A percentile compares a stretch with the other conserved stretches of the same genome.
Evolutionary conservation across 2,113 vertebrate species (phyloP).

Genomic region (Odontophorus gujanensis): DNA sequence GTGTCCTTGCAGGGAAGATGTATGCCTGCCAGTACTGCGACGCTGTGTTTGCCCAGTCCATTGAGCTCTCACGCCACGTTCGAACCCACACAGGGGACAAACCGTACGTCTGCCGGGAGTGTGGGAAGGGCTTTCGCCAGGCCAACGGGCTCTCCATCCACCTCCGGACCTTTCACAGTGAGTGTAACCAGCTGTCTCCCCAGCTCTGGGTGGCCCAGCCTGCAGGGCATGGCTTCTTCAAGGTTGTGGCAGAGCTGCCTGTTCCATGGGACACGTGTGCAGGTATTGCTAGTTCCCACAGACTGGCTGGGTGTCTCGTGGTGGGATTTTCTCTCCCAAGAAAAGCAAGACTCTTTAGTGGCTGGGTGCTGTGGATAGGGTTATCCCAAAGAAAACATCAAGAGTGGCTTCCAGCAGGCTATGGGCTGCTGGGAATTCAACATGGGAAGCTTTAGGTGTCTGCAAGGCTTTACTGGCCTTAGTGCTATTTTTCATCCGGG

Average conservation of each 20-base stretch:
- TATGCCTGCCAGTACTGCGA: conserved; percentile 90
- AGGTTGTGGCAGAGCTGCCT: neutral
- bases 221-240: accelerated
- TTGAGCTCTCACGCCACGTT: conserved; percentile 88
- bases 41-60: conserved; percentile 88
- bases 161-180: conserved; percentile 89
- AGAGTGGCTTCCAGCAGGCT: neutral
- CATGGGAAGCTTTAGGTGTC: accelerated
- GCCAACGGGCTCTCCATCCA: conserved; percentile 90
- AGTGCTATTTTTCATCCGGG: neutral
- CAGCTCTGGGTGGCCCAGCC: neutral
- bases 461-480: neutral
- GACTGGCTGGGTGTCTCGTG: neutral
- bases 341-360: neutral
- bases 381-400: neutral
- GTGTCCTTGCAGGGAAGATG: conserved; percentile 85
- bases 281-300: neutral
- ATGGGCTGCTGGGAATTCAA: neutral
- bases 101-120: conserved; percentile 88
- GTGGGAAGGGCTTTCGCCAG: conserved; percentile 91
- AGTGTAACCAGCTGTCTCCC: conserved; percentile 32
- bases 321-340: neutral
- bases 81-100: conserved; percentile 90
- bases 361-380: neutral
- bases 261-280: neutral